Conservation (phyloP, 1,140 invertebrate species). For the Muscidifurax raptorellus region DNA sequence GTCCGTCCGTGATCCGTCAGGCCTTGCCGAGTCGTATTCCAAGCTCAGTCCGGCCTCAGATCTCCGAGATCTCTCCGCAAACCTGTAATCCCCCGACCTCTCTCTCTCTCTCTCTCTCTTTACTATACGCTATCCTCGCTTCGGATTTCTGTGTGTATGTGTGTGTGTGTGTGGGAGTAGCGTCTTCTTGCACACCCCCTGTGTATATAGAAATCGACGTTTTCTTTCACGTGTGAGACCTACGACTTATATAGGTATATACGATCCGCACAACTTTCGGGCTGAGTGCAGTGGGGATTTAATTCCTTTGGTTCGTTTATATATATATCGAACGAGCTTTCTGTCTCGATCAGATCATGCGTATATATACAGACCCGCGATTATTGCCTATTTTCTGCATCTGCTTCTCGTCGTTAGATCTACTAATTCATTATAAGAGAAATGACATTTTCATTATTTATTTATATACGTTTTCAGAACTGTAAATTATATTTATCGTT, state of each 20-base stretch:
- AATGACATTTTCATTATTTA: too few species aligned
- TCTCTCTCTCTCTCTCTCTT: not conserved
- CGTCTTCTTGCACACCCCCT: conserved; percentile 23
- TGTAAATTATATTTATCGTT: too few species aligned
- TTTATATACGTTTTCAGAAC: too few species aligned
- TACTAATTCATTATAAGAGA: too few species aligned
- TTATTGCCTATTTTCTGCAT: too few species aligned
- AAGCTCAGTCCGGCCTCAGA: conserved; percentile 70
- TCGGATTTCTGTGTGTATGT: not conserved
- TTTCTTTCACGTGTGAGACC: not conserved
- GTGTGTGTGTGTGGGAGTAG: not conserved
- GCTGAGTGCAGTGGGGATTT: too few species aligned
- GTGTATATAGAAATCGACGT: conserved; percentile 33
- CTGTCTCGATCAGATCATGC: too few species aligned
- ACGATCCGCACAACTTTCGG: not conserved
- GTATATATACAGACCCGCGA: too few species aligned
- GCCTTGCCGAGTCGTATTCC: conserved; percentile 50
- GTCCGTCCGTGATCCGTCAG: conserved; percentile 51
- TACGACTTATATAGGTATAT: too few species aligned
- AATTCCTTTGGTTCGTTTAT: too few species aligned
- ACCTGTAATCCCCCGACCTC: conserved; percentile 70
- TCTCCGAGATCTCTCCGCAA: conserved; percentile 72
- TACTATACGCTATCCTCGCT: not conserved
- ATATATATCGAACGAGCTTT: too few species aligned
- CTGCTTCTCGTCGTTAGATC: too few species aligned